Base-by-base conservation (phyloP, 1,140 invertebrate genomes). In the Eueides isabella region DNA sequence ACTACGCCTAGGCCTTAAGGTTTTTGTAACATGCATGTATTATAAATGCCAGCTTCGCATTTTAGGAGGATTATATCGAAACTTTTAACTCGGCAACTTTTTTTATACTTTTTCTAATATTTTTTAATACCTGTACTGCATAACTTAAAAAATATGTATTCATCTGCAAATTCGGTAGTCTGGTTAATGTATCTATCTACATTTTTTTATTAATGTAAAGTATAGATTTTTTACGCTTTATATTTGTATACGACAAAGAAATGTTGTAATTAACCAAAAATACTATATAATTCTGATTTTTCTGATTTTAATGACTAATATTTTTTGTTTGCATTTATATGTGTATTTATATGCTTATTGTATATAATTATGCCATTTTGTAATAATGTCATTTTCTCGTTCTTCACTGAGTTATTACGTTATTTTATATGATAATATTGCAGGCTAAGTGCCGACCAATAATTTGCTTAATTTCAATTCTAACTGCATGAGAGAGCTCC, bases 11-110 rank as follows among this genome's bases (percentile, higher is more conserved):
- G 48, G 23, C 48, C 48, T 55, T 55, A 55, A 55, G 48, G n/a
- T 55, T 11, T 23, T 55, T 23, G 6, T 26, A 23, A 55, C 19
- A 55, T 55, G 48, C 48, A 55, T 55, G 48, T 55, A 19, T 26
- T 55, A 55, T 26, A 55, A 55, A 23, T 2, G 35, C 48, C 33
- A 64, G 67, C 67, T 68, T 68, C 14, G 48, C 67, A 31, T 23
- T 68, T 68, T 55, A 48, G 31, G 31, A 48, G 31, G 31, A 31
- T 16, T 48, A 68, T 55, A 44, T 44, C n/a, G 16, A 44, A 44
- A 19, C 5, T 44, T 19, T 44, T 44, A 44, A 44, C 1, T 44
- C 41, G n/a, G 16, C n/a, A 55, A 55, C 23, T 23, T 23, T 11
- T 23, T 55, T 55, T 55, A 9, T 55, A 11, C 11, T 55, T 12